Percentiles rank a stretch among this genome's conserved stretches.
phyloP scores from a whole-genome alignment of 1,140 invertebrate genomes.

The Hormaphis cornu region DNA sequence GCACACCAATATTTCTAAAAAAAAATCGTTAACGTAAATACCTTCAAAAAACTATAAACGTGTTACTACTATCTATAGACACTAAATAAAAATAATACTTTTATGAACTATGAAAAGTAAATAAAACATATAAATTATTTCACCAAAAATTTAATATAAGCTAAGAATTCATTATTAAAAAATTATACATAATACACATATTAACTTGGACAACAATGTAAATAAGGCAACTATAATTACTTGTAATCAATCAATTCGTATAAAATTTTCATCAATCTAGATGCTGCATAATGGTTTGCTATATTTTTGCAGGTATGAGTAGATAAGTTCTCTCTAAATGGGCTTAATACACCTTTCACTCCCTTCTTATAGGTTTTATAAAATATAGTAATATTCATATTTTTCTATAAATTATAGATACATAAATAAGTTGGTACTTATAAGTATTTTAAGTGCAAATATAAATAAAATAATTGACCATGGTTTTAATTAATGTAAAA shows the following conservation, averaged over 20 bases:
- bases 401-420: neutral
- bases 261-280: neutral
- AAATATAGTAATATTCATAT: neutral
- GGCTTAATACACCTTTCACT: conserved; percentile 17
- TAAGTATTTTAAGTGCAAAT: neutral
- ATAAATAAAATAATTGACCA: no score
- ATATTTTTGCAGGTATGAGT: neutral
- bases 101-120: neutral
- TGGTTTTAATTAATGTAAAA: no score
- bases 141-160: no score
- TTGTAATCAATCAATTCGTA: conserved; percentile 20
- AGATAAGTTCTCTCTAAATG: neutral
- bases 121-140: neutral
- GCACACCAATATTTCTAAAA: neutral
- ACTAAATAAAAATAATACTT: no score
- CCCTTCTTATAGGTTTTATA: neutral
- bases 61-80: no score
- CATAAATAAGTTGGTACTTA: neutral
- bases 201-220: no score
- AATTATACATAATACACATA: no score
- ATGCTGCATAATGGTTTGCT: conserved; percentile 7
- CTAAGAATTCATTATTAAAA: no score
- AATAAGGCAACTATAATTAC: no score
- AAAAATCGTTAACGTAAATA: neutral
- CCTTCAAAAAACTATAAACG: no score